These are phyloP conservation scores for Tigriopus japonicus DNA, from an alignment of 1,140 invertebrate species.

Conservation along the genomic window DNA sequence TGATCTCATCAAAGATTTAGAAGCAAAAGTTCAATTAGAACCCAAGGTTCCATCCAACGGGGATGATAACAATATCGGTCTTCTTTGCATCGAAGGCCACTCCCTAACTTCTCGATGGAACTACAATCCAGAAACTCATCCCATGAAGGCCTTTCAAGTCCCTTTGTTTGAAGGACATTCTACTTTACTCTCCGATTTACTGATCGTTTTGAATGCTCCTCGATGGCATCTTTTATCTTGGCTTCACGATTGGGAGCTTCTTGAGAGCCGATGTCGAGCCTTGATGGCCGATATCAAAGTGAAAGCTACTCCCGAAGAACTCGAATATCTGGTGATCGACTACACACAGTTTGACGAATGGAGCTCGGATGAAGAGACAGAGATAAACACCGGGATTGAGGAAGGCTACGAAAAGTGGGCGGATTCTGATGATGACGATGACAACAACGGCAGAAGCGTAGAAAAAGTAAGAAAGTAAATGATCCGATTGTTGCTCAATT, in stretches of 20 bases:
- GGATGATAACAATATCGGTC: slow-evolving; percentile 1
- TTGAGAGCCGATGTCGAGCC: slow-evolving; percentile 33
- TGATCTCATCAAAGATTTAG: neutral
- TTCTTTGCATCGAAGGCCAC: slow-evolving; percentile 10
- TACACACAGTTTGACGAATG: slow-evolving; percentile 39
- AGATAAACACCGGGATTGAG: slow-evolving; percentile 30
- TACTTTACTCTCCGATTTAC: slow-evolving; percentile 36
- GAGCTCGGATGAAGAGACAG: slow-evolving; percentile 24
- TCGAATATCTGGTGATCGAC: slow-evolving; percentile 41
- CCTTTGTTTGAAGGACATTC: slow-evolving; percentile 33
- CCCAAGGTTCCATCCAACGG: neutral
- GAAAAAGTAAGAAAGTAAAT: too few relatives aligned
- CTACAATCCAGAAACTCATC: slow-evolving; percentile 6
- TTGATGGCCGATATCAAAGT: slow-evolving; percentile 37
- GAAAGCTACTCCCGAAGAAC: slow-evolving; percentile 34
- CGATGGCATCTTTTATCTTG: slow-evolving; percentile 40
- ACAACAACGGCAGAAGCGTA: neutral
- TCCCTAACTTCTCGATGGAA: neutral
- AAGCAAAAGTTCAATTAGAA: neutral
- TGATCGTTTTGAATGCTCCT: slow-evolving; percentile 35
- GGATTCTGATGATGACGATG: neutral
- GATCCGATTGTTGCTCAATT: too few relatives aligned
- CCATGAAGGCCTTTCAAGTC: slow-evolving; percentile 4
- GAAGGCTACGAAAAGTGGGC: slow-evolving; percentile 21
- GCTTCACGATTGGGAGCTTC: slow-evolving; percentile 35